Base-by-base conservation (phyloP, 2,888 invertebrate genomes). In the Stenodera caucasica region DNA sequence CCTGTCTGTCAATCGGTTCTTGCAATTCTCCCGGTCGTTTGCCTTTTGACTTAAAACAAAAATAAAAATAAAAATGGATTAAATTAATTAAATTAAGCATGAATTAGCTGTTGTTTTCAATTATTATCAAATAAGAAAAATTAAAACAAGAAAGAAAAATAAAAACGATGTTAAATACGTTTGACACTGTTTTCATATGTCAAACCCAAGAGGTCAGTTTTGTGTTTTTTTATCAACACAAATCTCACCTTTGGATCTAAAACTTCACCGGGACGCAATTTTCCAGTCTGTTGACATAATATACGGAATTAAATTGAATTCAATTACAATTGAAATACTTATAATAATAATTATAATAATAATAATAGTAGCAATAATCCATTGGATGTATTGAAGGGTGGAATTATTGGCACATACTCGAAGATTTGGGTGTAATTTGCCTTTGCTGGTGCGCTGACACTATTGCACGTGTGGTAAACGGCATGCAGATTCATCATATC, bases 21-120 rank as follows among this genome's bases (percentile, higher is more conserved):
- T 87, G 87, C 84, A 91, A 85, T 87, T 88, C 90, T 82, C 91
- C 92, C 80, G 91, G 91, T 81, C 91, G 90, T 82, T 85, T 86
- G 82, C 85, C 81, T 81, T 84, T 86, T 81, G 79, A 83, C 86
- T 86, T 86, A 84, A 85, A 86, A 85, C 82, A 83, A 82, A 84
- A 83, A 83, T 83, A 60, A 63, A 71, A 67, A 70, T 58, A 62
- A 72, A 74, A 73, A 71, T 70, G 73, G 70, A 67, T 67, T 68
- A 72, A 67, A 69, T 68, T 64, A 68, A 70, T 55, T 63, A 65
- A 67, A 70, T 57, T 66, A 72, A 75, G 68, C 66, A 66, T 21
- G 18, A 40, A 40, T 40, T 18, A 40, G 15, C 6, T 37, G 14
- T 33, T 26, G 26, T 26, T 26, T 26, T 26, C 5, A 26, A 26